phyloP scores from a whole-genome alignment of 2,888 invertebrate species.

The Melanostoma mellinum region DNA sequence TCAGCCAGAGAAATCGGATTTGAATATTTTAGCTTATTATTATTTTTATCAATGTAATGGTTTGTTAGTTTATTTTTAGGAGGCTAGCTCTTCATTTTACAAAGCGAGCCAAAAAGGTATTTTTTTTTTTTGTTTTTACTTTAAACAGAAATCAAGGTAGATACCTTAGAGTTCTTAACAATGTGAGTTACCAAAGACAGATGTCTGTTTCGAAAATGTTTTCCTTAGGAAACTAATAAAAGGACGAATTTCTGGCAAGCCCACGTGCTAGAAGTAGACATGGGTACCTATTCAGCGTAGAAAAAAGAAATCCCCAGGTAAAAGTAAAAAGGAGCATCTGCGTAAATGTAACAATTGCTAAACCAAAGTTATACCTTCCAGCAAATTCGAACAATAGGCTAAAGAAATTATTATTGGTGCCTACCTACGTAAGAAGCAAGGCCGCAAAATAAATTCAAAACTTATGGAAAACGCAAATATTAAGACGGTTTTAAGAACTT shows the following conservation, averaged over 20 bases:
- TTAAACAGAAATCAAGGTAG: slow-evolving; percentile 17
- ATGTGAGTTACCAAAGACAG: slow-evolving; percentile 22
- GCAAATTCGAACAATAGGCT: no score
- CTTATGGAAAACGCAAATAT: no score
- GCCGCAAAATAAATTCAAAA: no score
- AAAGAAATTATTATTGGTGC: no score
- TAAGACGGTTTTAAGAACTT: no score
- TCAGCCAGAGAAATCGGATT: no score
- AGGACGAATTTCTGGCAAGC: background rate
- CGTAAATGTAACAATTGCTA: slow-evolving; percentile 18
- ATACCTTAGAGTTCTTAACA: slow-evolving; percentile 16
- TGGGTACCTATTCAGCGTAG: background rate
- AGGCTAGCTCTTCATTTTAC: slow-evolving; percentile 26
- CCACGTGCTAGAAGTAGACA: slow-evolving; percentile 24
- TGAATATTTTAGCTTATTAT: no score
- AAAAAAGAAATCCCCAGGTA: slow-evolving; percentile 23
- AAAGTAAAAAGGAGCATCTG: slow-evolving; percentile 29
- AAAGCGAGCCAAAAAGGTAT: slow-evolving; percentile 2
- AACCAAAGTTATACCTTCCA: background rate
- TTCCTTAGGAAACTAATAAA: no score
- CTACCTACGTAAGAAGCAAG: no score
- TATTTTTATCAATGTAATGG: slow-evolving; percentile 30
- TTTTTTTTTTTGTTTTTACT: background rate
- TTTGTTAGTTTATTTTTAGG: slow-evolving; percentile 31
- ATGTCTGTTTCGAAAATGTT: slow-evolving; percentile 14